Base-by-base conservation (phyloP, 1,140 invertebrate species). In the Drosophila melanica region DNA sequence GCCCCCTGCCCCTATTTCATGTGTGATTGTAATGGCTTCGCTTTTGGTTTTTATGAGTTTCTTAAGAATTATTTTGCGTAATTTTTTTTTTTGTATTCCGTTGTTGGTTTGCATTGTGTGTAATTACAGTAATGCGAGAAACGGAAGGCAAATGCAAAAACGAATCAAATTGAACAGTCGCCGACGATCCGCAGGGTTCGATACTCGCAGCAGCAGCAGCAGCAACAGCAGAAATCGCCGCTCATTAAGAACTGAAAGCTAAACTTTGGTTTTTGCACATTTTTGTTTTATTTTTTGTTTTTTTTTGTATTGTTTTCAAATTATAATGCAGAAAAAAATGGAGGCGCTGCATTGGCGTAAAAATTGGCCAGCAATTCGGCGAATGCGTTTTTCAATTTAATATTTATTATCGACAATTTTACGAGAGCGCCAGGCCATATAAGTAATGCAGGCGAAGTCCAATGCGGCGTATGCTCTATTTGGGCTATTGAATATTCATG, bases 401-500 rank as follows among this genome's bases (percentile, higher is more conserved):
- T 87, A 87, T 87, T 87, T 87, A 87, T 87, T 87, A 87, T 87
- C 79, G 77, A 87, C 79, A 79, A 81, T 86, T 72, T 75, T 60
- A 69, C 73, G 58, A 48, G 63, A 65, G 50, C 50, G 30, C 51
- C 9, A 37, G 54, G 42, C 47, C 47, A 65, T 72, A 55, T 58
- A 72, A 72, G 55, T 65, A 70, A 69, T 62, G 77, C 51, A 47
- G 66, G 62, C 54, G n/a, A 39, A 27, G 57, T 74, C 62, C 64
- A 79, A 87, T 75, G 79, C 70, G 72, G 84, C 73, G 84, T 89
- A 89, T 87, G 47, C 84, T 81, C 68, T 89, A 89, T 89, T 89
- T 84, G 84, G 69, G 76, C 65, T 89, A 84, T 89, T 89, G 84
- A 89, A 89, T 87, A 89, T 89, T 89, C 84, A 89, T 89, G 79